Conservation (phyloP, 2,797 vertebrate genomes). For the Neosilurus hyrtlii region DNA sequence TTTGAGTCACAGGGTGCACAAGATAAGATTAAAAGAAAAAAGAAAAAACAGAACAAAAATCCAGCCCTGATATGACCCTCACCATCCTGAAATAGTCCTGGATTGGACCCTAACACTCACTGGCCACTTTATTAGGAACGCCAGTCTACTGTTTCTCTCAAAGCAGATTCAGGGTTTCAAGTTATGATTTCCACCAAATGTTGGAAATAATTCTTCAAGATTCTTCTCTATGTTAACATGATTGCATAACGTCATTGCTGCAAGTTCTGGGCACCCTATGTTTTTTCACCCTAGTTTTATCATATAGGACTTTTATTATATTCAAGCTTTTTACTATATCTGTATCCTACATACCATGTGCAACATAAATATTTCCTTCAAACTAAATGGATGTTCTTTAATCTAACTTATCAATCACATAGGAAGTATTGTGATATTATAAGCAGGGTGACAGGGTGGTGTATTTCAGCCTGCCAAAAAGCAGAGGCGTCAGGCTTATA, state of each 20-base stretch:
- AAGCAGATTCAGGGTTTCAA: not conserved
- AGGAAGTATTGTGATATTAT: not conserved
- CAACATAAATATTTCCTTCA: too few relatives aligned
- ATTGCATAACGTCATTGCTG: not conserved
- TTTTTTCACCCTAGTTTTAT: not conserved
- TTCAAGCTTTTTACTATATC: not conserved
- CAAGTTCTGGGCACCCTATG: not conserved
- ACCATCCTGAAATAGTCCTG: not conserved
- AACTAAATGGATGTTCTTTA: not conserved
- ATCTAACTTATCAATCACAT: not conserved
- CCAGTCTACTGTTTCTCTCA: not conserved
- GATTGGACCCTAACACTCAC: not conserved
- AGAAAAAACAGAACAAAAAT: not conserved
- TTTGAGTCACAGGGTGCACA: not conserved
- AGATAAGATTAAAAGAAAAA: not conserved
- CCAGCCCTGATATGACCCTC: too few relatives aligned
- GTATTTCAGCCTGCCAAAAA: not conserved
- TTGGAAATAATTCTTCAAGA: not conserved
- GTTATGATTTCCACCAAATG: not conserved
- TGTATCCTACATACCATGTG: not conserved
- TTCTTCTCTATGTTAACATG: not conserved
- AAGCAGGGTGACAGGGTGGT: not conserved
- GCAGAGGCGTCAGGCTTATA: not conserved
- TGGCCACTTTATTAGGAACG: not conserved
- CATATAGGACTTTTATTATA: not conserved